Percentiles rank a stretch among this genome's conserved stretches.
phyloP scores from a whole-genome alignment of 2,113 vertebrate genomes.

The Aviceda subcristata region DNA sequence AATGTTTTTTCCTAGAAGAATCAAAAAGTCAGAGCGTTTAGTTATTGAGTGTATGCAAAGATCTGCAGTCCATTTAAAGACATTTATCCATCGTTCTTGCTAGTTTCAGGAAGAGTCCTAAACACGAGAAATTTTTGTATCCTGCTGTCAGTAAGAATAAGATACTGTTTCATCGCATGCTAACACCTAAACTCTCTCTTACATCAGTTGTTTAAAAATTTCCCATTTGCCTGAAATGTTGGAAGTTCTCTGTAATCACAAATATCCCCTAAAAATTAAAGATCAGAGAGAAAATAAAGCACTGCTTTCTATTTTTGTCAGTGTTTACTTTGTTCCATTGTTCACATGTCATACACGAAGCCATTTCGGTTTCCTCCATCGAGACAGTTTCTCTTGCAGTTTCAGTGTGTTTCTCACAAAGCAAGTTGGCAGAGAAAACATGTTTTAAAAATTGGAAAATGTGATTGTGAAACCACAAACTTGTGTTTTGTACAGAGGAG shows the following conservation, averaged over 20 bases:
- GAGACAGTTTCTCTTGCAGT: constrained; percentile 48
- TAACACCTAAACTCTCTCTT: background rate
- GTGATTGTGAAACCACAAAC: constrained; percentile 45
- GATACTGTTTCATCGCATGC: background rate
- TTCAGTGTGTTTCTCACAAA: constrained; percentile 40
- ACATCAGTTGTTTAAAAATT: background rate
- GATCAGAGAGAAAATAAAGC: constrained; percentile 32
- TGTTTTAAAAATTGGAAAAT: constrained; percentile 62
- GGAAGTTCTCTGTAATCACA: constrained; percentile 14
- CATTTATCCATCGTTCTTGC: background rate
- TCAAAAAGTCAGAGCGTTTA: background rate
- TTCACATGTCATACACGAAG: background rate
- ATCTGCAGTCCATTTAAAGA: background rate
- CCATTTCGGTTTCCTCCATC: constrained; percentile 35
- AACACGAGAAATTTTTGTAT: background rate
- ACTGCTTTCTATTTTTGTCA: constrained; percentile 12
- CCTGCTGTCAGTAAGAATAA: constrained; percentile 18
- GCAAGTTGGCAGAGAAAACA: constrained; percentile 4
- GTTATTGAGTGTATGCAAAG: background rate
- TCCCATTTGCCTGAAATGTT: constrained; percentile 1
- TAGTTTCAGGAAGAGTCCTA: background rate
- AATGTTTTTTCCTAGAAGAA: background rate
- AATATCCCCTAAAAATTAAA: constrained; percentile 33
- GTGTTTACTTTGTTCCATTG: constrained; percentile 44
- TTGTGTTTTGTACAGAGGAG: background rate